Base-by-base conservation (phyloP, 2,888 invertebrate genomes). In the Gonocerus acuteangulatus region DNA sequence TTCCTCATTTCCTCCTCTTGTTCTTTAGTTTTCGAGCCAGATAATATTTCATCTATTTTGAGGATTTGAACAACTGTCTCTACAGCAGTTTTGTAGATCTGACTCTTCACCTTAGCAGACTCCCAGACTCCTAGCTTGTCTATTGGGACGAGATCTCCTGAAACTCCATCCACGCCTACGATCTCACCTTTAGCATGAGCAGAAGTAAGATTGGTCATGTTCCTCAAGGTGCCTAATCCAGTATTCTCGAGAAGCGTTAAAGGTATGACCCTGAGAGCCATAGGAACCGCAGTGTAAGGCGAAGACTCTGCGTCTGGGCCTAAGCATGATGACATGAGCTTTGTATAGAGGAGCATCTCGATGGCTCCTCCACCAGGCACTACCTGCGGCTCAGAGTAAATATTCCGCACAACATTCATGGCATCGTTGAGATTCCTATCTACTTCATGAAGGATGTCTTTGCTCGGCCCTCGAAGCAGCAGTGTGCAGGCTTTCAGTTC, bases 401-500 rank as follows among this genome's bases (percentile, higher is more conserved):
- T 84, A 77, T 99, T 99, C 69, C 95, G 85, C 3, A 95, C 95
- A 3, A 97, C 97, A 73, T 94, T 89, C 69, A 99, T 81, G 21
- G 99, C 97, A 75, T 99, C 99, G 75, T 97, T 95, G 16, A 81
- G 71, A 80, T 80, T 65, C 74, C 72, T 71, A 80, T 82, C 96
- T 4, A 93, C 92, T 78, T 99, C 99, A 71, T 92, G 95, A 49
- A 99, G 79, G 51, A 99, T 84, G 74, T 99, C 99, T 76, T 99
- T 99, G 68, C 95, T 95, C 22, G 97, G 95, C 7, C 97, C 99
- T 54, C 99, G 83, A 59, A 99, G 79, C 27, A 99, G 77, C 68
- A 99, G 95, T 0, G 99, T 99, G 72, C 97, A 99, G 1, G 99
- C 99, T 77, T 97, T 97, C 0, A 99, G 95, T 75, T 95, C 88